A percentile compares a stretch with the other conserved stretches of the same genome.
Evolutionary conservation across 2,113 vertebrate species (phyloP).

Genomic region (Gnathonemus longibarbis): DNA sequence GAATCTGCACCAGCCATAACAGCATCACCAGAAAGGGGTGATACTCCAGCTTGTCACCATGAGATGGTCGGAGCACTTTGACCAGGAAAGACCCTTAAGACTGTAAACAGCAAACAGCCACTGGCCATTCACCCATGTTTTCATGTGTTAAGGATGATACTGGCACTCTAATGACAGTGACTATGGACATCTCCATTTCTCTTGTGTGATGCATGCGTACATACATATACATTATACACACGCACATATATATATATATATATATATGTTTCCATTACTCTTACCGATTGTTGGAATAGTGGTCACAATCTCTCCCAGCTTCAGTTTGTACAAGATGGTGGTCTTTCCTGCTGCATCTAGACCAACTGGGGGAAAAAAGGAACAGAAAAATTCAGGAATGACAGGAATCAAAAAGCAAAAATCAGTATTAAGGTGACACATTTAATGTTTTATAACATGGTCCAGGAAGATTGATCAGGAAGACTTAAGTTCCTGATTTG

Average conservation of each 20-base stretch:
- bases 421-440: background rate
- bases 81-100: background rate
- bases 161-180: background rate
- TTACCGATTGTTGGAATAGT: constrained; percentile 94
- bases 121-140: background rate
- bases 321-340: constrained; percentile 94
- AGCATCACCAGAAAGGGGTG: background rate
- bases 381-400: background rate
- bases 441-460: background rate
- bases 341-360: constrained; percentile 93
- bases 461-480: background rate
- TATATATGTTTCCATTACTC: constrained; percentile 26
- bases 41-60: background rate
- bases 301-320: constrained; percentile 90
- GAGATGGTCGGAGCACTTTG: background rate
- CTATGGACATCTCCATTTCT: background rate
- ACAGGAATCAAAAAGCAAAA: background rate
- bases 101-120: background rate
- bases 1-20: background rate
- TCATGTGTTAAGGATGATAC: background rate
- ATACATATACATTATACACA: no score
- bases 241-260: background rate
- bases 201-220: background rate
- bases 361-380: constrained; percentile 65
- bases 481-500: background rate